A percentile compares a stretch with the other conserved stretches of the same genome.
phyloP scores from a whole-genome alignment of 2,888 invertebrate genomes.

The Perizoma flavofasciatum region DNA sequence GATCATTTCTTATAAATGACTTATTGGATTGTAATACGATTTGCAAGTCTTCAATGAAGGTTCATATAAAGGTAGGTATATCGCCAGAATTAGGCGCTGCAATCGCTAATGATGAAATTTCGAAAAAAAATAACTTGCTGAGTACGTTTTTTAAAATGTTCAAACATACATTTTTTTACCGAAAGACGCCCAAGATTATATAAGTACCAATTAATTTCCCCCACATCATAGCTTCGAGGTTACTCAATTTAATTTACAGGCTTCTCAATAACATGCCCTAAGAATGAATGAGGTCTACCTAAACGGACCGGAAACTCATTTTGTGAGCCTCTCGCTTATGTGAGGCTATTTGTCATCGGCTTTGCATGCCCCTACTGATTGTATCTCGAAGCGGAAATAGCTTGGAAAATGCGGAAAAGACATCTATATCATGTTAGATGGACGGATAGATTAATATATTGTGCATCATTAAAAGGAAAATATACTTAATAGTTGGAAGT shows the following conservation, averaged over 20 bases:
- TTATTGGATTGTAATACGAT: too few relatives aligned
- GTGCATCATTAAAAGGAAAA: too few relatives aligned
- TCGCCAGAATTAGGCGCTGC: too few relatives aligned
- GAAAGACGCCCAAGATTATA: conserved; percentile 1
- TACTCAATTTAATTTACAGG: not conserved
- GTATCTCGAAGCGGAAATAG: conserved; percentile 9
- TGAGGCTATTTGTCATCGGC: conserved; percentile 22
- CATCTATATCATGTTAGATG: not conserved
- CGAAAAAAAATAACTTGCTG: too few relatives aligned
- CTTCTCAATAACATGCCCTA: conserved; percentile 6
- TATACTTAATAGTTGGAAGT: too few relatives aligned
- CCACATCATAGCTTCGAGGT: not conserved
- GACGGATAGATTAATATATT: too few relatives aligned
- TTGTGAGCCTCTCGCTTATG: conserved; percentile 11
- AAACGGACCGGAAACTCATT: conserved; percentile 17
- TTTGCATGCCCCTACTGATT: conserved; percentile 19
- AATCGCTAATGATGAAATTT: too few relatives aligned
- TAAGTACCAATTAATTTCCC: not conserved
- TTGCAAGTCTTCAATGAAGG: too few relatives aligned
- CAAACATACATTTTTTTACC: too few relatives aligned
- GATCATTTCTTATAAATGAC: too few relatives aligned
- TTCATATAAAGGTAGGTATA: too few relatives aligned
- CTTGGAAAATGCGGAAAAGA: not conserved
- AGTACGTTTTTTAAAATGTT: too few relatives aligned
- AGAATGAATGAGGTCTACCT: conserved; percentile 18